A percentile compares a stretch with the other conserved stretches of the same genome.
phyloP scores from a whole-genome alignment of 2,113 vertebrate species.

The Danionella cerebrum region DNA sequence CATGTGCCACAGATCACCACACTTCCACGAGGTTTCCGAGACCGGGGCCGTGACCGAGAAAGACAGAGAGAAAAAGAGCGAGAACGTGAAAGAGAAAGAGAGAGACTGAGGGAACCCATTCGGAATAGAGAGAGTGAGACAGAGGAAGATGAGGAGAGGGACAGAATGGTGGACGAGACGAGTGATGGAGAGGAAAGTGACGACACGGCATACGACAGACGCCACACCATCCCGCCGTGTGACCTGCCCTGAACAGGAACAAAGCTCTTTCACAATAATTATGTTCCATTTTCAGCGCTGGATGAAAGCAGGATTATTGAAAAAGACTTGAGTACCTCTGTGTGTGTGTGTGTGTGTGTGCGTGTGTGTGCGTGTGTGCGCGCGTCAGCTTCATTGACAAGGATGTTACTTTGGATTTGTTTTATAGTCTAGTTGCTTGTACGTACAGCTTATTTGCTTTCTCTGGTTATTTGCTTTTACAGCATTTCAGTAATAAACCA shows the following conservation, averaged over 20 bases:
- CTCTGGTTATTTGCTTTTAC: background rate
- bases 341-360: constrained; percentile 1
- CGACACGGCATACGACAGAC: constrained; percentile 66
- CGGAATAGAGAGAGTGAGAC: constrained; percentile 56
- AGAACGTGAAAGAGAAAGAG: constrained; percentile 27
- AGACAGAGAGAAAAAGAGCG: constrained; percentile 15
- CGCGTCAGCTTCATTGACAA: background rate
- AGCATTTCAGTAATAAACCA: background rate
- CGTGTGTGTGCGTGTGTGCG: background rate
- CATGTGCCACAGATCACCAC: constrained; percentile 48
- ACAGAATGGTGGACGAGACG: constrained; percentile 41
- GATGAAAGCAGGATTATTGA: background rate
- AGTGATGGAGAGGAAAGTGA: constrained; percentile 71
- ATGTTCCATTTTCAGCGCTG: constrained; percentile 13
- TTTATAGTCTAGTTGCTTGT: background rate
- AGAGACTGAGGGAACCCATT: constrained; percentile 44
- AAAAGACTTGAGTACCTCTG: background rate
- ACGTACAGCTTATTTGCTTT: background rate
- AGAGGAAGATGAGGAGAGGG: constrained; percentile 61
- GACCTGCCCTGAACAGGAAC: constrained; percentile 57
- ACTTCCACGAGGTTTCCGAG: constrained; percentile 44
- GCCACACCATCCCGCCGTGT: constrained; percentile 47
- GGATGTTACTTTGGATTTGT: background rate
- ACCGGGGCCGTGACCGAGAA: constrained; percentile 34
- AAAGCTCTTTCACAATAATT: background rate